Evolutionary conservation across 2,113 vertebrate genomes (phyloP), one percentile per base, ranked within the genome.

Genomic region (Lophotis ruficrista): DNA sequence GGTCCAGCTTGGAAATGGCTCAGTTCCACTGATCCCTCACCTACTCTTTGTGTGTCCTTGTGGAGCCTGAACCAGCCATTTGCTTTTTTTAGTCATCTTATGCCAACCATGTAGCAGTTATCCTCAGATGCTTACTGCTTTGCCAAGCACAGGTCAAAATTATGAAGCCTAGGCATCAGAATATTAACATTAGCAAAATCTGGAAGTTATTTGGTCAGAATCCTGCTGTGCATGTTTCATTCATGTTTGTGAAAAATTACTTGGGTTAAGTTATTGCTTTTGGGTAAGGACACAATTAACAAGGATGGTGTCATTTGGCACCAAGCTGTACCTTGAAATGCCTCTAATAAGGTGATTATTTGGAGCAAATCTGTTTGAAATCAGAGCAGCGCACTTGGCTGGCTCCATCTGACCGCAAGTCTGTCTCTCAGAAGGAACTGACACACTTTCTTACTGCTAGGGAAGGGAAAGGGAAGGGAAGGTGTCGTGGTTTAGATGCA

Each of bases 131-230:
- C 17, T 61, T n/a, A 27, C 43, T 45, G 35, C 27, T 78, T 12
- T 84, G 53, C 18, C n/a, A 66, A 81, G 64, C 33, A 23, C 27
- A 75, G 50, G 37, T 66, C 68, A 89, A 35, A 83, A 14, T 27
- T 33, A 57, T 2, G 2, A 47, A 14, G 4, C 37, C 24, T 50
- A 73, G 57, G 28, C 53, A 65, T 25, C 30, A 38, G 53, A 92
- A 86, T 37, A 22, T 54, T 19, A 86, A 25, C 30, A 22, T 37
- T 50, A 87, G 51, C 23, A 88, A 93, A 90, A 72, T 60, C 47
- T 91, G 84, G 62, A 90, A 91, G 45, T 65, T 83, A 54, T 48
- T 96, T 79, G 50, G 37, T 96, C 62, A 77, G 79, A 48, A 72
- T 35, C 53, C 35, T 89, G 27, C 82, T 69, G 61, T 33, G 48